Conservation (phyloP, 1,140 invertebrate genomes). For the Drosophila miranda region DNA sequence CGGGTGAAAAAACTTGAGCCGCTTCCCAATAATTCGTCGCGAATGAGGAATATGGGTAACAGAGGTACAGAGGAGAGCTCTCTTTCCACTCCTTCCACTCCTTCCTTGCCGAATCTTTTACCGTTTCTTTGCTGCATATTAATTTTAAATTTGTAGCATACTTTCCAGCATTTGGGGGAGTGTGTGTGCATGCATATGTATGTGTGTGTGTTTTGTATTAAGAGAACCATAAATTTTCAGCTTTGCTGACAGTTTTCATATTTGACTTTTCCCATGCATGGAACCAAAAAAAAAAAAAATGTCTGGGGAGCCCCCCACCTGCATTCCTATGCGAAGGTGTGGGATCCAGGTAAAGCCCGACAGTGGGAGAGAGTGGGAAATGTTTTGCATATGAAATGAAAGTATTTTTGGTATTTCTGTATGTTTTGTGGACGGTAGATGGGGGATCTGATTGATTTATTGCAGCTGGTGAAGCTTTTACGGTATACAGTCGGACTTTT, state of each 20-base stretch:
- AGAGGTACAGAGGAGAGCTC: slow-evolving; percentile 29
- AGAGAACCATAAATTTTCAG: slow-evolving; percentile 67
- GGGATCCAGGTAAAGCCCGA: slow-evolving; percentile 18
- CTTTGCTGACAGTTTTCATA: slow-evolving; percentile 72
- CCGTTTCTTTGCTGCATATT: slow-evolving; percentile 52
- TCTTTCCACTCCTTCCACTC: slow-evolving; percentile 12
- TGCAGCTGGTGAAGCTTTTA: not conserved
- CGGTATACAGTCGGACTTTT: not conserved
- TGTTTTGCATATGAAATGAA: slow-evolving; percentile 41
- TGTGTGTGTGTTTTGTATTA: slow-evolving; percentile 48
- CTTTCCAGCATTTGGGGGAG: slow-evolving; percentile 35
- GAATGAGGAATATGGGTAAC: slow-evolving; percentile 49
- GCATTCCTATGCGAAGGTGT: slow-evolving; percentile 27
- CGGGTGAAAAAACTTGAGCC: slow-evolving; percentile 48
- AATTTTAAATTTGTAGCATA: slow-evolving; percentile 73
- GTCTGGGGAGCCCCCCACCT: slow-evolving; percentile 13
- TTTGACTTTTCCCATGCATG: slow-evolving; percentile 74
- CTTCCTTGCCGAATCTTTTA: slow-evolving; percentile 11
- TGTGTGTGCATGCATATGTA: slow-evolving; percentile 1
- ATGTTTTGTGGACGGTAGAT: slow-evolving; percentile 22
- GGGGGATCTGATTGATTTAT: slow-evolving; percentile 35
- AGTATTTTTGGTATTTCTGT: slow-evolving; percentile 24
- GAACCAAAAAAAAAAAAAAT: slow-evolving; percentile 19
- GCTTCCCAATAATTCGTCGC: slow-evolving; percentile 63
- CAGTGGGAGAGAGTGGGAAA: not conserved